Conservation (phyloP, 2,113 vertebrate genomes). For the Oreochromis niloticus region DNA sequence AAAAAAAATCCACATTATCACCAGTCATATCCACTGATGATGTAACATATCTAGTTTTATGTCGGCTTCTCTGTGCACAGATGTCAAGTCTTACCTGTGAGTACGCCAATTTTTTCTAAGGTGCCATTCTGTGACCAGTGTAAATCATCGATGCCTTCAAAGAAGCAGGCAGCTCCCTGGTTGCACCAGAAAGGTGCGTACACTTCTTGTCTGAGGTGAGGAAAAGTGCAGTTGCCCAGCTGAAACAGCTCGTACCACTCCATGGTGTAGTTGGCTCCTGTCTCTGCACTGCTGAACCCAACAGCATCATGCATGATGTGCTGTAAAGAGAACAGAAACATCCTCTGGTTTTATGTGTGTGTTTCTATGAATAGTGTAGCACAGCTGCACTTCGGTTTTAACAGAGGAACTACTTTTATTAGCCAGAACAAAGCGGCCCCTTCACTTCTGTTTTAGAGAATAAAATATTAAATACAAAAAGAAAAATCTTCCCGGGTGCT, state of each 20-base stretch:
- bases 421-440: not conserved
- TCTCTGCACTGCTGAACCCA: constrained; percentile 83
- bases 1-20: not conserved
- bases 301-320: constrained; percentile 97
- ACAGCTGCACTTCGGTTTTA: not conserved
- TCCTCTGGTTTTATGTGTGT: not conserved
- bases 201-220: constrained; percentile 79
- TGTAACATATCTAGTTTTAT: not conserved
- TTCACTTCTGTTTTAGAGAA: not conserved
- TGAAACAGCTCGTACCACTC: constrained; percentile 99
- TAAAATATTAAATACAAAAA: not conserved
- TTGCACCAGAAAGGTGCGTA: constrained; percentile 93
- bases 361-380: not conserved
- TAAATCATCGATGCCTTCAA: constrained; percentile 85
- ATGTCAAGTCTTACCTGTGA: constrained; percentile 76
- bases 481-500: not conserved
- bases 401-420: not conserved
- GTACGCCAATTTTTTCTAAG: constrained; percentile 80
- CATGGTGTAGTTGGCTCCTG: constrained; percentile 86
- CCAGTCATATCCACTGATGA: not conserved
- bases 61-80: not conserved
- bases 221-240: constrained; percentile 96
- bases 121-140: constrained; percentile 96
- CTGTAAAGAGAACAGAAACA: constrained; percentile 59
- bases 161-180: constrained; percentile 98